These are phyloP conservation scores for Tipula unca DNA, from an alignment of 2,888 invertebrate species.

Conservation along the genomic window DNA sequence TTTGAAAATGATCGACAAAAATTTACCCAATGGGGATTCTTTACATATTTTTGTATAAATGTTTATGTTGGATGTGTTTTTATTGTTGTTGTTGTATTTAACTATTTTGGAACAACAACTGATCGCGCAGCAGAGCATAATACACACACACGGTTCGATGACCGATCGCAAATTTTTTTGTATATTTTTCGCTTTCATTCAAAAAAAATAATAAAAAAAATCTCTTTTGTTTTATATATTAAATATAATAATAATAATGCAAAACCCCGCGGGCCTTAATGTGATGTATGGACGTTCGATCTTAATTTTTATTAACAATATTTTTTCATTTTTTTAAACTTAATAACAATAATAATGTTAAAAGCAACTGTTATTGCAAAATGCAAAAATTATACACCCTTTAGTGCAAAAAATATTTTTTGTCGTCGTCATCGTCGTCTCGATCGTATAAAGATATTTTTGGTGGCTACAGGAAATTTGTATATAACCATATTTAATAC, in stretches of 20 bases:
- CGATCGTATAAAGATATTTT: background rate
- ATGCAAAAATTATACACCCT: slow-evolving; percentile 30
- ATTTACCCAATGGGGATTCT: slow-evolving; percentile 4
- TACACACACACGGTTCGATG: background rate
- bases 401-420: slow-evolving; percentile 21
- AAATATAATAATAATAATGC: background rate
- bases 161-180: background rate
- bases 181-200: slow-evolving; percentile 9
- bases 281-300: slow-evolving; percentile 31
- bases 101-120: background rate
- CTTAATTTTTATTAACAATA: slow-evolving; percentile 26
- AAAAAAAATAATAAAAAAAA: background rate
- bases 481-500: background rate
- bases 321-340: background rate
- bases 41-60: background rate
- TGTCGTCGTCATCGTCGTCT: background rate
- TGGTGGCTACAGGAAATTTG: background rate
- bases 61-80: background rate
- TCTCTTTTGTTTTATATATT: background rate
- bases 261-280: slow-evolving; percentile 26
- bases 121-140: background rate
- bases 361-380: slow-evolving; percentile 31
- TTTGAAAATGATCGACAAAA: slow-evolving; percentile 9
- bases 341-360: slow-evolving; percentile 26
- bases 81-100: background rate